phyloP scores from a whole-genome alignment of 2,888 invertebrate genomes.

The Zaprionus lineosus region DNA sequence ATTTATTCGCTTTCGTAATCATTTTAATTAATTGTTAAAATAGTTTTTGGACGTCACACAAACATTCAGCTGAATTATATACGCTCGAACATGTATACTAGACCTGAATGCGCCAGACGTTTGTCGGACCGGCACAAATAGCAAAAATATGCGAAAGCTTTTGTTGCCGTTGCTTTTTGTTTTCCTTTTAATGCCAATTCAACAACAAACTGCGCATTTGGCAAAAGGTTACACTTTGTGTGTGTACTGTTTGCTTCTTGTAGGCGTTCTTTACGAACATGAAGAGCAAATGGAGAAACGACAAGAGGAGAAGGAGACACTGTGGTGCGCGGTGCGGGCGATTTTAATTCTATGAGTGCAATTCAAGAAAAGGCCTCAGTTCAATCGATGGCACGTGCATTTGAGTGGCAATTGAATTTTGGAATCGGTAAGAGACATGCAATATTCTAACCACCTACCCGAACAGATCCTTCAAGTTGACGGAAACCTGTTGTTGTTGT shows the following conservation, averaged over 20 bases:
- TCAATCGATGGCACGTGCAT: constrained; percentile 55
- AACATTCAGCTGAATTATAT: constrained; percentile 6
- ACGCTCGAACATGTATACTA: not conserved
- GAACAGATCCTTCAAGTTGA: constrained; percentile 29
- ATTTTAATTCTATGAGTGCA: constrained; percentile 26
- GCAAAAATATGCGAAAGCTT: constrained; percentile 9
- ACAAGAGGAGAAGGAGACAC: not conserved
- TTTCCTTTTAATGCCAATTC: constrained; percentile 41
- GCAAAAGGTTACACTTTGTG: constrained; percentile 62
- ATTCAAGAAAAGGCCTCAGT: constrained; percentile 2
- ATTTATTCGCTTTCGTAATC: constrained; percentile 82
- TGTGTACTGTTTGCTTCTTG: constrained; percentile 15
- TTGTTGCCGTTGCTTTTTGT: constrained; percentile 25
- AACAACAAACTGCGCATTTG: constrained; percentile 75
- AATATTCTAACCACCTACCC: constrained; percentile 34
- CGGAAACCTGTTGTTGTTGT: not conserved
- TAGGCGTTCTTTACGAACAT: not conserved
- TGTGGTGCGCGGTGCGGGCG: not conserved
- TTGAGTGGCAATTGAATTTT: constrained; percentile 12
- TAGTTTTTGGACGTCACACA: constrained; percentile 27
- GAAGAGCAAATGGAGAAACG: constrained; percentile 9
- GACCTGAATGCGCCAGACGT: no score
- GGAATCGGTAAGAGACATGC: not conserved
- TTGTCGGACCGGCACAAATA: constrained; percentile 26
- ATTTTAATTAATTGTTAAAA: constrained; percentile 27